These are phyloP conservation scores for Leptinotarsa haldemani DNA, from an alignment of 2,888 invertebrate genomes.

Conservation along the genomic window DNA sequence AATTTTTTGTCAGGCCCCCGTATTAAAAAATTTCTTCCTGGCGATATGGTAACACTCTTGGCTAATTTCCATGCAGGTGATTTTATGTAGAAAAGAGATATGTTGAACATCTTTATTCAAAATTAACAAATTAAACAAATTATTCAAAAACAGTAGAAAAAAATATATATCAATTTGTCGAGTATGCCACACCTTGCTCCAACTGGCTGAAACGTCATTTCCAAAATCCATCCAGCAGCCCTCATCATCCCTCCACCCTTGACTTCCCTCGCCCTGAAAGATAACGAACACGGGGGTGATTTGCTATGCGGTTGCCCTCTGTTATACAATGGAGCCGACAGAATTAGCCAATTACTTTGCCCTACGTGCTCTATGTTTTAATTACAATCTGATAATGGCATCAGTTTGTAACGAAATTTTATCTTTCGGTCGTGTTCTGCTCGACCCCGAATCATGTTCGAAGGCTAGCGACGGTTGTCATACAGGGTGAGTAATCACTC, in stretches of 20 bases:
- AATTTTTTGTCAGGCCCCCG: too few relatives aligned
- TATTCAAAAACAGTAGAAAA: too few relatives aligned
- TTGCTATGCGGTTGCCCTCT: slow-evolving; percentile 66
- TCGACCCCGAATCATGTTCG: neutral
- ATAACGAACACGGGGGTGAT: slow-evolving; percentile 64
- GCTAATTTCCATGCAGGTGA: too few relatives aligned
- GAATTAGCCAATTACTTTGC: slow-evolving; percentile 66
- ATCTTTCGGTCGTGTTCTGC: slow-evolving; percentile 32
- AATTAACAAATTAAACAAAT: too few relatives aligned
- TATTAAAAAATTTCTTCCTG: too few relatives aligned
- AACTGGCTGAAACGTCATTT: neutral
- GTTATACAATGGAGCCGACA: slow-evolving; percentile 65
- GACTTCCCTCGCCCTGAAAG: slow-evolving; percentile 41
- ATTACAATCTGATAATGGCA: slow-evolving; percentile 65
- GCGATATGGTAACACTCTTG: too few relatives aligned
- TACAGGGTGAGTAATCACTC: neutral
- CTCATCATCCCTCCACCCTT: slow-evolving; percentile 7
- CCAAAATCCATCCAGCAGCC: neutral
- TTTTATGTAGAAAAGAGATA: too few relatives aligned
- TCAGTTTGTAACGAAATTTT: slow-evolving; percentile 54
- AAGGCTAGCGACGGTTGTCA: neutral
- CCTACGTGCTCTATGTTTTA: slow-evolving; percentile 65
- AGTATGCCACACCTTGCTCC: neutral
- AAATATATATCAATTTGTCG: too few relatives aligned
- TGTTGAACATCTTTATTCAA: too few relatives aligned